These are phyloP conservation scores for Hapalemur alaotrensis DNA, from an alignment of 2,797 vertebrate species.

Conservation along the genomic window DNA sequence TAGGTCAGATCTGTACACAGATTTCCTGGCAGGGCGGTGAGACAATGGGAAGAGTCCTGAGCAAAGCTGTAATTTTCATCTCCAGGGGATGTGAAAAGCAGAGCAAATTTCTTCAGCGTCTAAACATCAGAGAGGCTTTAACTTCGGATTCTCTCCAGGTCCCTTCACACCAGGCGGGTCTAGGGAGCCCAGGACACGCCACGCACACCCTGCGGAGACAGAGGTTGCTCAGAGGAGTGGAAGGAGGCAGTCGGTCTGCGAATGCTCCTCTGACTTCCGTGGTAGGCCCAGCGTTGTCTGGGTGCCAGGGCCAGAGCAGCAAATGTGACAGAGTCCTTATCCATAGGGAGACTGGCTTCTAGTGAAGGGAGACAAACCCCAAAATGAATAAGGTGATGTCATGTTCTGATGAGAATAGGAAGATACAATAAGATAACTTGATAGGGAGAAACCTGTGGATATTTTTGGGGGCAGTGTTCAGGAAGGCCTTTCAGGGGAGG, in stretches of 20 bases:
- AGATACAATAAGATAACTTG: not conserved
- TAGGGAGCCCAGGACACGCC: not conserved
- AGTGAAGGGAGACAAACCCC: not conserved
- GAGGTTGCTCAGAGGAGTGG: not conserved
- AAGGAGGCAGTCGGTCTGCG: not conserved
- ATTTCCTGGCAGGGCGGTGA: slow-evolving; percentile 40
- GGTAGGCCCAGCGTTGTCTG: accelerated
- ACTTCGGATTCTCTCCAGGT: no score
- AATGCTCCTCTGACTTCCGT: not conserved
- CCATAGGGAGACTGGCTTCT: not conserved
- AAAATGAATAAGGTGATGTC: not conserved
- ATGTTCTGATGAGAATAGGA: not conserved
- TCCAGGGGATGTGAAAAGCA: not conserved
- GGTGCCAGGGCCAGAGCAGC: not conserved
- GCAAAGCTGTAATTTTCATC: slow-evolving; percentile 27
- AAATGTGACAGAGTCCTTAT: accelerated
- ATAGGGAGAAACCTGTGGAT: not conserved
- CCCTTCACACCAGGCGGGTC: not conserved
- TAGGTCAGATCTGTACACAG: slow-evolving; percentile 52
- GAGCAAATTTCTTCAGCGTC: not conserved
- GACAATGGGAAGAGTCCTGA: slow-evolving; percentile 30
- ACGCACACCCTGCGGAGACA: not conserved
- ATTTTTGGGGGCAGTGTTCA: not conserved
- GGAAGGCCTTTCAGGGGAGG: not conserved
- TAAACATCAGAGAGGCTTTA: no score